Evolutionary conservation across 2,113 vertebrate species (phyloP), one percentile per base, ranked within the genome.

Genomic region (Turdus rufiventris): DNA sequence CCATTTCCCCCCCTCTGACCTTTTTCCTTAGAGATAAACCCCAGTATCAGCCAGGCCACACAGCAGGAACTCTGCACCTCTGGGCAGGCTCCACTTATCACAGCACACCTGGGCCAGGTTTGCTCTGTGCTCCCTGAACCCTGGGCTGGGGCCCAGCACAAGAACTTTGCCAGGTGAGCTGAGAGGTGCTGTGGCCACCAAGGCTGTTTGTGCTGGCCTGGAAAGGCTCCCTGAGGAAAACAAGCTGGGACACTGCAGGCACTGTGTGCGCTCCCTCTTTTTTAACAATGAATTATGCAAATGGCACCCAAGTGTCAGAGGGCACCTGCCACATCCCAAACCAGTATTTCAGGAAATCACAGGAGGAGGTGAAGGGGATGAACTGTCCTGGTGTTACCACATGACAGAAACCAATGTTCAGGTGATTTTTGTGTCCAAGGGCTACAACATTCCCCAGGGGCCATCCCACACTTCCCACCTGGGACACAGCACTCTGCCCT

Each of bases 401-500:
- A 19, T 2, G 6, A 10, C 1, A n/a, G 2, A 79, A 76, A 54
- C n/a, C 68, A 70, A 6, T 1, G 6, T 10, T 43, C 0, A 10
- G 58, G 71, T 8, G 71, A 42, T 34, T 38, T 13, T 2, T 0
- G 3, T 2, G 48, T 21, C 74, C 68, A 7, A 58, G 33, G 77
- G 73, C 68, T 31, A 18, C 11, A 5, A 17, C 5, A 24, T 31
- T 48, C 42, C n/a, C n/a, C 1, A 54, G 26, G 21, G 26, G 21
- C 8, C 62, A 76, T 54, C 82, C 31, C 33, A 28, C 12, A 0
- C 12, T 3, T 5, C 40, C 71, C 4, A 6, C 17, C 33, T 1
- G 0, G 79, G 13, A 17, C 18, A 18, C 6, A 0, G 3, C 1
- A 31, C 86, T n/a, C 61, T 16, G 42, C 10, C 3, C 34, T 0